phyloP scores from a whole-genome alignment of 2,113 vertebrate genomes.

The Ariopsis seemanni region DNA sequence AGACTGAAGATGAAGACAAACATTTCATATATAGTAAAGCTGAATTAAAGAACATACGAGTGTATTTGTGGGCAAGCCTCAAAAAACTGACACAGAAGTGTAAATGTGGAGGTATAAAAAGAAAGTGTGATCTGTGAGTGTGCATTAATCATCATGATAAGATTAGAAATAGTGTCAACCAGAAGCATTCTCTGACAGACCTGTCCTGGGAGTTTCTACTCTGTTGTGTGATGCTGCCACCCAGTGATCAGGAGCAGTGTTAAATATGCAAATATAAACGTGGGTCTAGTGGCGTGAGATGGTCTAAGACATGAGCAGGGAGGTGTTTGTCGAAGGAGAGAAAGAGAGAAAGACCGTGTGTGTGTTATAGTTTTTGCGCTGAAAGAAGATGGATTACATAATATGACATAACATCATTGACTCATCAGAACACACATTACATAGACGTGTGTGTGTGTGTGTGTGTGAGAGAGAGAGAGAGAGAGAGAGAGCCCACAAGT shows the following conservation, averaged over 20 bases:
- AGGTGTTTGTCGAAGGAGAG: background rate
- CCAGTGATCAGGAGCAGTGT: conserved; percentile 50
- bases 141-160: background rate
- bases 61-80: background rate
- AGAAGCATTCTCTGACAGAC: background rate
- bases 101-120: background rate
- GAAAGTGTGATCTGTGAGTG: background rate
- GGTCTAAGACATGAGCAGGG: background rate
- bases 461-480: background rate
- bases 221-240: conserved; percentile 54
- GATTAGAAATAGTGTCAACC: background rate
- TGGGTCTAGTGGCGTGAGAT: background rate
- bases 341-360: background rate
- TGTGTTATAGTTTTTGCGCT: background rate
- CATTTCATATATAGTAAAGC: background rate
- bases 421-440: background rate
- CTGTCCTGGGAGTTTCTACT: background rate
- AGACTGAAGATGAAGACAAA: background rate
- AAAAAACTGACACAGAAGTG: background rate
- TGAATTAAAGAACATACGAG: background rate
- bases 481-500: background rate
- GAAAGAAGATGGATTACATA: background rate
- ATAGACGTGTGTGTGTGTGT: background rate
- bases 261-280: background rate
- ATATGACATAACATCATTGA: background rate